phyloP scores from a whole-genome alignment of 2,797 vertebrate species.

The Buceros bicornis region DNA sequence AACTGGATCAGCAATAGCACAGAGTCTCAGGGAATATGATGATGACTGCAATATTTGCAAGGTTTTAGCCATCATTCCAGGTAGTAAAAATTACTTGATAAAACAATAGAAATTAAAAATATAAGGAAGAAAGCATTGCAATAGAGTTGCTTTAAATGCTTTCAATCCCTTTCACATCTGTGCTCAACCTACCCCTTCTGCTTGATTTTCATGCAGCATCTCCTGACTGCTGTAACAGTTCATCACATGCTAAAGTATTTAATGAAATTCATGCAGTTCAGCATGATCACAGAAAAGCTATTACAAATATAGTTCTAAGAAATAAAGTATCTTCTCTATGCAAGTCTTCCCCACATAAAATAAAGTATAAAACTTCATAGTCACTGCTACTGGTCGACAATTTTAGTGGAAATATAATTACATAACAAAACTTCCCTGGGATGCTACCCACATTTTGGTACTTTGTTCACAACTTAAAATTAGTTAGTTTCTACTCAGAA shows the following conservation, averaged over 20 bases:
- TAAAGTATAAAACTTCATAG: not conserved
- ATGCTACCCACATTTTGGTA: not conserved
- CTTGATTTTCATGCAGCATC: not conserved
- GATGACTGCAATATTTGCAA: not conserved
- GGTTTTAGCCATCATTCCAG: not conserved
- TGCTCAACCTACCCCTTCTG: not conserved
- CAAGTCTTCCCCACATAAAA: not conserved
- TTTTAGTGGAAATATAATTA: not conserved
- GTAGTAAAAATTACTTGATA: not conserved
- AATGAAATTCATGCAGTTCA: not conserved
- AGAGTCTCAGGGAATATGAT: not conserved
- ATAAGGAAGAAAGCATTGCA: not conserved
- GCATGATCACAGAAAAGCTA: not conserved
- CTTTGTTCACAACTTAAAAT: not conserved
- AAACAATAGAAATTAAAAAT: not conserved
- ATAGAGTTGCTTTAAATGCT: not conserved
- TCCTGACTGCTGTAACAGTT: not conserved
- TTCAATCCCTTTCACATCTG: not conserved
- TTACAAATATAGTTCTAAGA: not conserved
- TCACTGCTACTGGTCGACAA: not conserved
- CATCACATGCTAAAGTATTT: not conserved
- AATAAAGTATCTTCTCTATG: not conserved
- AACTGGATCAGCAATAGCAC: not conserved
- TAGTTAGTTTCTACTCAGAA: not conserved
- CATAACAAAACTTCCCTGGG: not conserved